Conservation (phyloP, 2,797 vertebrate species). For the Semotilus atromaculatus region DNA sequence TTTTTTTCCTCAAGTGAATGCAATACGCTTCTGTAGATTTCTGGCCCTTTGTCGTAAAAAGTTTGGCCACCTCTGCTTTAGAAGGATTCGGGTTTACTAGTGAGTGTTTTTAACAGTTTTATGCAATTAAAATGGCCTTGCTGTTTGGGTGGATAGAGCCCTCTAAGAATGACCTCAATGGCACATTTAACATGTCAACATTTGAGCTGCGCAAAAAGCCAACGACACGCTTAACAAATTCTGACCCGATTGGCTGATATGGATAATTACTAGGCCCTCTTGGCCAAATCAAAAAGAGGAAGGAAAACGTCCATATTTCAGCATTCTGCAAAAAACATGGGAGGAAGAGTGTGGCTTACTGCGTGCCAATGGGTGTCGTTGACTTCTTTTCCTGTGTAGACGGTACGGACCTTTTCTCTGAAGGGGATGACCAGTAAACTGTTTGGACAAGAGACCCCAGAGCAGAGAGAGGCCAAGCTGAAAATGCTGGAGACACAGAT, state of each 20-base stretch:
- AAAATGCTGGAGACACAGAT: conserved; percentile 93
- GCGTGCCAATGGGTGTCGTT: background rate
- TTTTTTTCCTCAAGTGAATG: too few relatives aligned
- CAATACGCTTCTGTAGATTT: too few relatives aligned
- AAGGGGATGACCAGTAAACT: conserved; percentile 98
- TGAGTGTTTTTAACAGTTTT: background rate
- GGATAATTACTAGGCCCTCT: conserved; percentile 1
- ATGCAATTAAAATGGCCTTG: background rate
- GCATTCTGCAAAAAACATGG: conserved; percentile 14
- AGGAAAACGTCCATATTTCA: background rate
- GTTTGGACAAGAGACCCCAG: conserved; percentile 94
- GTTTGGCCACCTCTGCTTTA: background rate
- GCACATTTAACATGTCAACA: conserved; percentile 12
- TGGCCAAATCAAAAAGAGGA: background rate
- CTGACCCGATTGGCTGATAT: background rate
- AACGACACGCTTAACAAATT: background rate
- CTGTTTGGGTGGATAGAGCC: background rate
- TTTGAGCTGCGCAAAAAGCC: conserved; percentile 2
- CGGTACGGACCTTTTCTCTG: conserved; percentile 91
- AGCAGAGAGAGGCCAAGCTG: conserved; percentile 91
- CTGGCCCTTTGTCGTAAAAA: background rate
- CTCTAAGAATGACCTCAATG: background rate
- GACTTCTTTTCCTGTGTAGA: conserved; percentile 73
- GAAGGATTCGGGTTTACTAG: background rate
- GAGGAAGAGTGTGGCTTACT: background rate